Percentiles rank a stretch among this genome's conserved stretches.
These are phyloP conservation scores for Ooceraea biroi DNA, from an alignment of 1,140 invertebrate genomes.

Conservation along the genomic window DNA sequence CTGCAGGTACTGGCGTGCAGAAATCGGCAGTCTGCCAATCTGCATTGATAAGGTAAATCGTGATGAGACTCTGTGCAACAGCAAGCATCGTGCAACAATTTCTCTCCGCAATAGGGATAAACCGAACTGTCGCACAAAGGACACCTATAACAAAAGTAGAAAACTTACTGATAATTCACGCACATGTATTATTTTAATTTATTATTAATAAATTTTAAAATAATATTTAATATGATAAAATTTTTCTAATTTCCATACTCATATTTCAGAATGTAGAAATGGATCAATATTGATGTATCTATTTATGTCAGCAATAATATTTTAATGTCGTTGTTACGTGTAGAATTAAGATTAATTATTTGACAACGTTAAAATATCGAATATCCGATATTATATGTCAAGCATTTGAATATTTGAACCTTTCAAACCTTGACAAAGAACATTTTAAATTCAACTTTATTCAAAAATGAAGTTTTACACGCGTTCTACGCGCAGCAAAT, in stretches of 20 bases:
- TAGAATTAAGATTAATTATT: constrained; percentile 2
- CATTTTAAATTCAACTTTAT: no score
- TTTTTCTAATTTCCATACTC: background rate
- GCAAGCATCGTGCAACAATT: constrained; percentile 91
- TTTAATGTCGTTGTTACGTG: background rate
- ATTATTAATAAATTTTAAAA: no score
- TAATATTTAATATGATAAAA: no score
- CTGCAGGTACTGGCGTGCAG: constrained; percentile 91
- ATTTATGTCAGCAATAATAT: background rate
- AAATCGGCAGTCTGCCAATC: constrained; percentile 90
- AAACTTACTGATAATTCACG: no score
- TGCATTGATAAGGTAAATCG: constrained; percentile 88
- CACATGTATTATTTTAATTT: no score
- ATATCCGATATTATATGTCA: no score
- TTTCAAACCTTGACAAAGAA: no score
- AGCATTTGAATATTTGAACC: no score
- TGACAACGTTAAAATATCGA: background rate
- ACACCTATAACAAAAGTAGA: constrained; percentile 82
- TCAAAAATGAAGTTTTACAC: no score
- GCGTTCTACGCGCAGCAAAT: no score
- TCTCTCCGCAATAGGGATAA: constrained; percentile 91
- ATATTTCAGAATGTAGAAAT: background rate
- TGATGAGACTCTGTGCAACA: constrained; percentile 87
- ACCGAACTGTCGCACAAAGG: constrained; percentile 92
- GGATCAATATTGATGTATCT: background rate